phyloP scores from a whole-genome alignment of 2,888 invertebrate species.

The Dilophus febrilis region DNA sequence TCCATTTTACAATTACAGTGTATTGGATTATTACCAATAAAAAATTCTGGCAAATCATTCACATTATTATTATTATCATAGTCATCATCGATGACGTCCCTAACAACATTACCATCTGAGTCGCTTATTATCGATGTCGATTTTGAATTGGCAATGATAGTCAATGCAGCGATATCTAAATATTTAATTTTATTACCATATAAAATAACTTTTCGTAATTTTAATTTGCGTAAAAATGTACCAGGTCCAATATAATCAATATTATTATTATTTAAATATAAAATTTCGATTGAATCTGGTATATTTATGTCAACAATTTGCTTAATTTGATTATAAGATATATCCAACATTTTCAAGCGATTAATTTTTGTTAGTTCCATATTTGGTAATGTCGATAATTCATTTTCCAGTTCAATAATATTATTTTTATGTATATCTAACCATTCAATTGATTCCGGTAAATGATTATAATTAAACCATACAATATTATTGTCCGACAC shows the following conservation, averaged over 20 bases:
- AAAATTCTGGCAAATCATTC: conserved; percentile 47
- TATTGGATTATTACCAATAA: conserved; percentile 67
- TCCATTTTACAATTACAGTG: conserved; percentile 77
- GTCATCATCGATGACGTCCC: too few relatives aligned
- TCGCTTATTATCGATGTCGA: conserved; percentile 29
- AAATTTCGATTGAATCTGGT: conserved; percentile 53
- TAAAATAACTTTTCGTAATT: conserved; percentile 57
- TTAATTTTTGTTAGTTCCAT: conserved; percentile 41
- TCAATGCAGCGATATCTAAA: conserved; percentile 53
- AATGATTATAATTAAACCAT: conserved; percentile 66
- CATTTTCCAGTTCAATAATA: conserved; percentile 54
- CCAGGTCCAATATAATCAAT: conserved; percentile 52
- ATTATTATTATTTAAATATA: conserved; percentile 56
- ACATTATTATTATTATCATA: background rate
- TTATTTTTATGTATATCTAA: conserved; percentile 67
- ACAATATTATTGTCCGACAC: conserved; percentile 61
- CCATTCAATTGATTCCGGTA: conserved; percentile 60
- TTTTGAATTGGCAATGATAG: conserved; percentile 39
- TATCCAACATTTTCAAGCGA: conserved; percentile 59
- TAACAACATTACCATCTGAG: too few relatives aligned
- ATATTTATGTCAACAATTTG: conserved; percentile 50
- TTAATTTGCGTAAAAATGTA: conserved; percentile 50
- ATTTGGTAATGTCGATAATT: too few relatives aligned
- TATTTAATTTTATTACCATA: conserved; percentile 56
- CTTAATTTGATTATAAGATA: conserved; percentile 52